phyloP scores from a whole-genome alignment of 2,113 vertebrate species.

The Lanius collurio region DNA sequence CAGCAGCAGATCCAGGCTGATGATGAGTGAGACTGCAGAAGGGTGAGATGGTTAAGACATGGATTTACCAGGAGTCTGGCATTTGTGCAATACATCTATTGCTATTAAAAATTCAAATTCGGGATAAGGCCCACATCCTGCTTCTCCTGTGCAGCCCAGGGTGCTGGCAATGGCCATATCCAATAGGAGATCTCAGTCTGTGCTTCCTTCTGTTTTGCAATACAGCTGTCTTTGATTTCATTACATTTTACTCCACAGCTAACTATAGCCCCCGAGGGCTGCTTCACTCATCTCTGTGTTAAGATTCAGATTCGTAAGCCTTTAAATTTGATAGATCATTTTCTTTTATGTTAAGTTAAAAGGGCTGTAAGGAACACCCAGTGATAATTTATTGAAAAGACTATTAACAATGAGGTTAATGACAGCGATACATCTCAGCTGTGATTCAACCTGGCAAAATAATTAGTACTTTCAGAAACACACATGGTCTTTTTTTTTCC shows the following conservation, averaged over 20 bases:
- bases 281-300: neutral
- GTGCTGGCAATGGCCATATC: accelerated
- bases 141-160: neutral
- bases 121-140: no score
- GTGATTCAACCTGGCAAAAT: constrained; percentile 18
- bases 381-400: constrained; percentile 22
- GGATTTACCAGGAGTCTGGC: neutral
- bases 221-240: neutral
- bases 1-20: neutral
- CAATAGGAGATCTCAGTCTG: neutral
- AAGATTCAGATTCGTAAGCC: neutral
- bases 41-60: accelerated
- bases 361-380: constrained; percentile 3
- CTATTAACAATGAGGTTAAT: constrained; percentile 37
- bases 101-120: neutral
- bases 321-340: constrained; percentile 21
- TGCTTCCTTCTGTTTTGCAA: neutral
- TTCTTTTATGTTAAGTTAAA: constrained; percentile 28
- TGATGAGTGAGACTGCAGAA: neutral
- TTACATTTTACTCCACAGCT: neutral
- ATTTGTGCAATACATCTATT: accelerated
- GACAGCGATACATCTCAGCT: neutral
- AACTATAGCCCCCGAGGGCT: neutral
- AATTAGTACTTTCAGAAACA: neutral
- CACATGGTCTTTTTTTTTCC: neutral